These are phyloP conservation scores for Pentalonia nigronervosa DNA, from an alignment of 1,140 invertebrate genomes.

Conservation along the genomic window DNA sequence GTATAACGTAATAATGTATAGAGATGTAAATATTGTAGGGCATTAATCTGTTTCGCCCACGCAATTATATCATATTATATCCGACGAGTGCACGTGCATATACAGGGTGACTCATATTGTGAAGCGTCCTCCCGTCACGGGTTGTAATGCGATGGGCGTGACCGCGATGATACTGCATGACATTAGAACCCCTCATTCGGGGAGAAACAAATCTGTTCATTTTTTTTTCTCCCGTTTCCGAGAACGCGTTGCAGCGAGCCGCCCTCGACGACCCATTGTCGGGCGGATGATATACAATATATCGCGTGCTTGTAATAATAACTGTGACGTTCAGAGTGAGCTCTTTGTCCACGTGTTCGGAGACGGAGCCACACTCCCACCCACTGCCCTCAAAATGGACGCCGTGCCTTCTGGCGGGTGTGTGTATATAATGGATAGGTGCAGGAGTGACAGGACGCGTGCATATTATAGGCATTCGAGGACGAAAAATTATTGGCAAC, in stretches of 20 bases:
- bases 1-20: neutral
- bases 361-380: neutral
- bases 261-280: neutral
- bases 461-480: too few species aligned
- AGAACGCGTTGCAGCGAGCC: neutral
- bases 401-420: neutral
- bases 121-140: neutral
- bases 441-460: neutral
- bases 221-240: neutral
- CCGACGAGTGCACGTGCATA: too few species aligned
- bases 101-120: conserved; percentile 3
- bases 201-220: neutral
- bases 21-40: neutral
- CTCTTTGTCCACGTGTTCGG: neutral
- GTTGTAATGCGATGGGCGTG: neutral
- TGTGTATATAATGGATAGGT: too few species aligned
- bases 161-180: neutral
- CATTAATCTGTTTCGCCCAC: neutral
- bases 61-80: neutral
- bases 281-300: neutral
- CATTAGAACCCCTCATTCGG: neutral
- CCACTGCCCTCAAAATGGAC: neutral
- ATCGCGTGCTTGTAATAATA: neutral
- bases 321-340: neutral
- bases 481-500: neutral